Evolutionary conservation across 2,888 invertebrate species (phyloP), one percentile per base, ranked within the genome.

Genomic region (Labia minor): DNA sequence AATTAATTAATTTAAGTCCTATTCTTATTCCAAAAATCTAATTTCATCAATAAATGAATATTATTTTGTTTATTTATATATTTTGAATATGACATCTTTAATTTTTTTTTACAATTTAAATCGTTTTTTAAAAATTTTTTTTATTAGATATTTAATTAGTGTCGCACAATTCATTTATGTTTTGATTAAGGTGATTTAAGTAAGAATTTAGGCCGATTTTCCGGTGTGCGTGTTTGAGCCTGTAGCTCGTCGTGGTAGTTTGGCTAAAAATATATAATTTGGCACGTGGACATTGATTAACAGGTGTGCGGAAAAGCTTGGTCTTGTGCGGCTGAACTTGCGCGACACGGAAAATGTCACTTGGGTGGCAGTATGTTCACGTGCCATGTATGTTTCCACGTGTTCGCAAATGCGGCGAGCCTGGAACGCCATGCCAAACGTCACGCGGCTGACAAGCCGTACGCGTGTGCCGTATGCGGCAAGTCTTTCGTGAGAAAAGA

Each of bases 401-500:
- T 87, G 63, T 88, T 88, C 75, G 87, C 87, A 37, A 87, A 87
- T 74, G 86, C 85, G 67, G 84, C 85, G 49, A 83, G 83, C 67
- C 75, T 85, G 62, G 90, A 90, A 75, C 82, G 90, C 68, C 90
- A 90, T 74, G 86, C 88, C 80, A 91, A 92, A 76, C 82, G 90
- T 65, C 85, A 91, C 76, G 85, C 89, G 1, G 89, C 89, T 68
- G 91, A 91, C 77, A 91, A 90, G 76, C 91, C 90, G 2, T 91
- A 90, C 75, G 88, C 87, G 69, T 92, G 92, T 79, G 86, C 88
- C 19, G 88, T 89, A 74, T 92, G 92, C 78, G 90, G 89, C 71
- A 92, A 92, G 78, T 88, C 89, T 21, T 92, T 92, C 78, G 90
- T 90, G 11, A 83, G 92, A 67, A 92, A 92, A 77, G 92, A 92